Percentiles rank a stretch among this genome's conserved stretches.
Evolutionary conservation across 2,888 invertebrate genomes (phyloP).

Genomic region (Mesochorus sp.): DNA sequence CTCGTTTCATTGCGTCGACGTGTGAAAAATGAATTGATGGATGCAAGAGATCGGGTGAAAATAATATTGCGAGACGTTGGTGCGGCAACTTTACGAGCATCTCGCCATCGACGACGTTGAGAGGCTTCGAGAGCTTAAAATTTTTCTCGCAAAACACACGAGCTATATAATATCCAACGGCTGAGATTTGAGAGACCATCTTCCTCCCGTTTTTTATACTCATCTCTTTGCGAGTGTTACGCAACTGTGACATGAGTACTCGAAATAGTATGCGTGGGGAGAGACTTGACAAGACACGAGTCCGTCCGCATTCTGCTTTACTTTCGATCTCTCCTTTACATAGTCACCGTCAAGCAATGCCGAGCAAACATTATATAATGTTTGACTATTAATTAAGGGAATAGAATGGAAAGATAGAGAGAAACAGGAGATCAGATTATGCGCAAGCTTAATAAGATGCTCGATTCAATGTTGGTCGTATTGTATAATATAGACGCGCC

Average conservation of each 20-base stretch:
- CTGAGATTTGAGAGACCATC: constrained; percentile 23
- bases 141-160: no score
- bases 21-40: neutral
- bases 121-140: constrained; percentile 1
- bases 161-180: constrained; percentile 25
- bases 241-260: constrained; percentile 64
- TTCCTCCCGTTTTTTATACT: constrained; percentile 23
- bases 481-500: no score
- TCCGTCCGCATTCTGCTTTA: constrained; percentile 28
- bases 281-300: constrained; percentile 18
- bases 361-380: neutral
- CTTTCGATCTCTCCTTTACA: neutral
- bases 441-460: no score
- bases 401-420: no score
- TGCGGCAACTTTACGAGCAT: no score
- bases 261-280: constrained; percentile 76
- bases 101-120: neutral
- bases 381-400: no score
- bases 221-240: constrained; percentile 40
- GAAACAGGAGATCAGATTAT: no score
- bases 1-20: neutral
- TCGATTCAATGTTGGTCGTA: no score
- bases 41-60: neutral
- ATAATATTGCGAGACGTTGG: no score
- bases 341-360: neutral